phyloP scores from a whole-genome alignment of 2,113 vertebrate species.

The Danio rerio region GRCz12tu NC_133189.1:48663001-48663500 shows the following conservation, averaged over 20 bases:
- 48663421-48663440: neutral
- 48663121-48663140: too few relatives aligned
- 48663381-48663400: slow-evolving; percentile 14
- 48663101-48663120: too few relatives aligned
- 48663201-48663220: slow-evolving; percentile 16
- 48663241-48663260: neutral
- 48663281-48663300: neutral
- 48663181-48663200: slow-evolving; percentile 5
- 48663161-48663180: neutral
- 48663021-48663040: too few relatives aligned
- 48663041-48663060: too few relatives aligned
- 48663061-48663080: neutral
- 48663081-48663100: too few relatives aligned
- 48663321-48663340: slow-evolving; percentile 1
- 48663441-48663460: neutral
- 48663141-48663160: too few relatives aligned
- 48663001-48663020: too few relatives aligned
- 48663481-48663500: neutral
- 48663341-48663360: slow-evolving; percentile 37
- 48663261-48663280: slow-evolving; percentile 1
- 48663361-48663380: slow-evolving; percentile 22
- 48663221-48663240: slow-evolving; percentile 33
- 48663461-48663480: neutral
- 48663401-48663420: neutral
- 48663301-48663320: slow-evolving; percentile 35